These are phyloP conservation scores for Denticeps clupeoides DNA, from an alignment of 2,797 vertebrate genomes.

Conservation along the genomic window DNA sequence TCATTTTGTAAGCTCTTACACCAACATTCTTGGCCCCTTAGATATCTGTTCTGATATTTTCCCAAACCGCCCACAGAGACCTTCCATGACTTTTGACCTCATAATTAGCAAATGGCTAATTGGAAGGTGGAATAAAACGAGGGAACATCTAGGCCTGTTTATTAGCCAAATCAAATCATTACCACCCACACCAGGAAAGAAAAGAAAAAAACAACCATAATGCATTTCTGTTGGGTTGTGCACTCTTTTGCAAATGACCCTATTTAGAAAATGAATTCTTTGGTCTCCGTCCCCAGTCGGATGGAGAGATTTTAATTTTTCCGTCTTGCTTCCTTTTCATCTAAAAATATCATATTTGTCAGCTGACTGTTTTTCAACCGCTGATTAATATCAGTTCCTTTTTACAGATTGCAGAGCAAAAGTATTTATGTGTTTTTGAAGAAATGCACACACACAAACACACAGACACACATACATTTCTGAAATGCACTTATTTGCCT, in stretches of 20 bases:
- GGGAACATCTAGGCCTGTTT: conserved; percentile 55
- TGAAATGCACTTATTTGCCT: conserved; percentile 27
- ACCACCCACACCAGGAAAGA: conserved; percentile 68
- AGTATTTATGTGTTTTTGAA: background rate
- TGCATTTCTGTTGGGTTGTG: conserved; percentile 44
- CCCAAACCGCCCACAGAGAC: too few relatives aligned
- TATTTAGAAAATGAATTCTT: conserved; percentile 46
- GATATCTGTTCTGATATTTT: too few relatives aligned
- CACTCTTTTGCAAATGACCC: conserved; percentile 41
- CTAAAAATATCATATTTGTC: conserved; percentile 1
- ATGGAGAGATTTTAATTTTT: too few relatives aligned
- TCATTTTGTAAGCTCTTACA: too few relatives aligned
- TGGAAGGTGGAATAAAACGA: too few relatives aligned
- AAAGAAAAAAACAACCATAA: conserved; percentile 55
- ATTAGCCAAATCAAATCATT: conserved; percentile 62
- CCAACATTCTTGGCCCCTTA: too few relatives aligned
- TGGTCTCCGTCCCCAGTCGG: too few relatives aligned
- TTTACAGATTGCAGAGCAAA: background rate
- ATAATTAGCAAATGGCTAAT: conserved; percentile 46
- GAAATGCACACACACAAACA: conserved; percentile 19
- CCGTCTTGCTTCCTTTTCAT: background rate
- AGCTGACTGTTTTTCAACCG: background rate
- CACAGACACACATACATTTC: conserved; percentile 13
- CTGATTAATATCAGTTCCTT: background rate
- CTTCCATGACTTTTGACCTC: conserved; percentile 20